These are phyloP conservation scores for Eciton burchellii DNA, from an alignment of 1,140 invertebrate species.

Conservation along the genomic window DNA sequence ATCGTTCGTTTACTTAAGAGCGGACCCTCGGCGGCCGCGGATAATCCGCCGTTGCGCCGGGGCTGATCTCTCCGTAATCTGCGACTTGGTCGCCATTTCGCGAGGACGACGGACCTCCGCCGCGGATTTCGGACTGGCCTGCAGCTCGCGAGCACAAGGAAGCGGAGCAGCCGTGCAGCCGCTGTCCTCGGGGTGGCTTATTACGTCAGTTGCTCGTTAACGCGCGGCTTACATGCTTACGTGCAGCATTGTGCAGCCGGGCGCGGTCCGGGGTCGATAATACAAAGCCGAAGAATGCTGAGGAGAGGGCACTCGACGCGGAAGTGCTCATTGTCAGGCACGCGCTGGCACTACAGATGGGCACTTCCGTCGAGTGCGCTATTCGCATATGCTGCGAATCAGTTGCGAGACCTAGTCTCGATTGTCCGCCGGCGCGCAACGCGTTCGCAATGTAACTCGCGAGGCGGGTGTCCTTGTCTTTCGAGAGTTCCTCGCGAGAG, in stretches of 20 bases:
- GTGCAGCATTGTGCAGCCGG: slow-evolving; percentile 53
- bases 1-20: slow-evolving; percentile 17
- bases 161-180: slow-evolving; percentile 48
- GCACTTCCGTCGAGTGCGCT: slow-evolving; percentile 67
- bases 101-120: not conserved
- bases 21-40: not conserved
- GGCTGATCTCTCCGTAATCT: not conserved
- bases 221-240: slow-evolving; percentile 48
- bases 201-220: slow-evolving; percentile 69
- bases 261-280: slow-evolving; percentile 66
- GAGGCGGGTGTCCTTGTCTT: slow-evolving; percentile 54
- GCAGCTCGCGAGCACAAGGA: slow-evolving; percentile 29
- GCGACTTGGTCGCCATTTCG: no score
- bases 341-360: slow-evolving; percentile 83
- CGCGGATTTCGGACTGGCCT: not conserved
- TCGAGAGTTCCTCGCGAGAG: slow-evolving; percentile 32
- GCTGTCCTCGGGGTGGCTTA: slow-evolving; percentile 60
- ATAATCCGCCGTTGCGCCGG: not conserved
- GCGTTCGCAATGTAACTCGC: slow-evolving; percentile 19
- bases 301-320: slow-evolving; percentile 70
- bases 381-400: slow-evolving; percentile 82
- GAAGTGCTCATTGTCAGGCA: slow-evolving; percentile 83
- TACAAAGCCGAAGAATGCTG: slow-evolving; percentile 69
- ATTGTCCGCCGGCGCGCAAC: slow-evolving; percentile 52
- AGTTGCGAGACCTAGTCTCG: slow-evolving; percentile 78